phyloP scores from a whole-genome alignment of 2,888 invertebrate species.

The Heteromurus nitidus region DNA sequence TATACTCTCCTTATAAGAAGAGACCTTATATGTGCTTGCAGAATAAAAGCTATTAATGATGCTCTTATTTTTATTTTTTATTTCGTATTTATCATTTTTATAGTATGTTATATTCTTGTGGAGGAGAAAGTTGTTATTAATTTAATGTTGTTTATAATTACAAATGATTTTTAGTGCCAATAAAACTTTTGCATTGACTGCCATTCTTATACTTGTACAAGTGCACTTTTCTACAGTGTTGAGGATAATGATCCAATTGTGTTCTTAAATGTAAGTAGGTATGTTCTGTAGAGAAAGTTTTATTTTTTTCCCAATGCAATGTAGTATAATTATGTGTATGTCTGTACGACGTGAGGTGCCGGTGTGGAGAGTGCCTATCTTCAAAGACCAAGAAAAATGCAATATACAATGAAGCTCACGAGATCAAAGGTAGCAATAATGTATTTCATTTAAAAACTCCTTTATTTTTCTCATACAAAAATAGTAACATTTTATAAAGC shows the following conservation, averaged over 20 bases:
- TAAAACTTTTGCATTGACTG: constrained; percentile 41
- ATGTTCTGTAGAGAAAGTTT: neutral
- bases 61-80: constrained; percentile 27
- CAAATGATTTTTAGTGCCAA: constrained; percentile 49
- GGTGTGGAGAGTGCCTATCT: no score
- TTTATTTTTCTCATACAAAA: constrained; percentile 66
- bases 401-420: no score
- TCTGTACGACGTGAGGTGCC: neutral
- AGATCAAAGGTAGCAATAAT: no score
- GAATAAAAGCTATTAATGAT: constrained; percentile 14
- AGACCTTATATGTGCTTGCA: constrained; percentile 6
- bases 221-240: neutral
- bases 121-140: constrained; percentile 53
- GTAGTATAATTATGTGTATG: constrained; percentile 4
- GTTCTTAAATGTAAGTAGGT: neutral
- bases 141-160: constrained; percentile 47
- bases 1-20: neutral
- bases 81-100: constrained; percentile 13
- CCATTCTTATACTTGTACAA: neutral
- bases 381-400: no score
- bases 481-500: constrained; percentile 62
- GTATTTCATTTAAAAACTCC: constrained; percentile 32
- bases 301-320: neutral
- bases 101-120: neutral
- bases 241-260: neutral